Conservation (phyloP, 2,888 invertebrate genomes). For the Gryllus longicercus region DNA sequence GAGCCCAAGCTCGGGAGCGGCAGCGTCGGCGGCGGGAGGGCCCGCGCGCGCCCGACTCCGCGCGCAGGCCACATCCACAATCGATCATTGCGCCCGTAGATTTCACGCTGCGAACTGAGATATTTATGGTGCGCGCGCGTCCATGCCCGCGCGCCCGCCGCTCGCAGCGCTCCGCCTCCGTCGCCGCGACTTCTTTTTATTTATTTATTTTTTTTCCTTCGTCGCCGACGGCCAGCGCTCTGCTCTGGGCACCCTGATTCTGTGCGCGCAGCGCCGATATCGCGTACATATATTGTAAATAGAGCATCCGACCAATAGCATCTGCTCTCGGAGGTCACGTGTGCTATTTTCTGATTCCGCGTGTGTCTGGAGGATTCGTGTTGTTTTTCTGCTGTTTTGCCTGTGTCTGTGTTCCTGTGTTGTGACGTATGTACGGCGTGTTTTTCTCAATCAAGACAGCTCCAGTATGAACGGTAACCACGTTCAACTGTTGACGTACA, state of each 20-base stretch:
- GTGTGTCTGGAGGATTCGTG: conserved; percentile 23
- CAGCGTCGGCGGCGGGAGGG: conserved; percentile 24
- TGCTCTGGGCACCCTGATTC: not conserved
- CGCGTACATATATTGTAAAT: not conserved
- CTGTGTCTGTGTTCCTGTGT: not conserved
- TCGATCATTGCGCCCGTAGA: conserved; percentile 33
- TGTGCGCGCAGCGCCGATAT: not conserved
- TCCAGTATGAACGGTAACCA: conserved; percentile 1
- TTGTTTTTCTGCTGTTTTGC: not conserved
- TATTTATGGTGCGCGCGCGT: conserved; percentile 30
- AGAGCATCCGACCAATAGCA: conserved; percentile 32
- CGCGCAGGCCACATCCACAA: conserved; percentile 25
- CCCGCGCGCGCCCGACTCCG: conserved; percentile 27
- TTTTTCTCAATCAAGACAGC: not conserved
- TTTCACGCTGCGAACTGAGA: conserved; percentile 32
- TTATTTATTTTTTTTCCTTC: not conserved
- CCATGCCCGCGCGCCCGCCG: conserved; percentile 5
- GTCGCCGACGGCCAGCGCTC: conserved; percentile 21
- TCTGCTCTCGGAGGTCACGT: conserved; percentile 33
- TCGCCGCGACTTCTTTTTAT: not conserved
- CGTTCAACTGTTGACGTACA: not conserved
- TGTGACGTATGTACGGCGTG: not conserved
- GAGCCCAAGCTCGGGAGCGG: not conserved
- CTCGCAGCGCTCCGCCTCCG: conserved; percentile 1
- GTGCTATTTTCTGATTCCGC: conserved; percentile 29